A percentile compares a stretch with the other conserved stretches of the same genome.
Conservation (phyloP, 1,140 invertebrate species). For the Medauroidea extradentata region DNA sequence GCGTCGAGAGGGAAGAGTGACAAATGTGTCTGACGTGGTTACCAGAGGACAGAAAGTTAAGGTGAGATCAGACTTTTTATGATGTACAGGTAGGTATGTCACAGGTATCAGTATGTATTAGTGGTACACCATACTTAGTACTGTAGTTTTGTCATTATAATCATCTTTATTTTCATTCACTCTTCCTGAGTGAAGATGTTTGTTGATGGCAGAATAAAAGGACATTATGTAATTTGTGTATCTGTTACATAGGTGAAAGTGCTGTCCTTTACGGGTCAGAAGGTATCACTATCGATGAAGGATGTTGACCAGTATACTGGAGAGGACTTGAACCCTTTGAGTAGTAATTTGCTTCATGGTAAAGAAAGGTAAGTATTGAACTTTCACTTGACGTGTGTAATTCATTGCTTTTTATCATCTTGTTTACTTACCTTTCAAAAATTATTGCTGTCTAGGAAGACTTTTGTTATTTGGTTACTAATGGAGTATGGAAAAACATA, state of each 20-base stretch:
- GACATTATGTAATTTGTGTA: background rate
- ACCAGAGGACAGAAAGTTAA: constrained; percentile 87
- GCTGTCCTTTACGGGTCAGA: constrained; percentile 84
- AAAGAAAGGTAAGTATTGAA: constrained; percentile 23
- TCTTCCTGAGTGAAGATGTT: background rate
- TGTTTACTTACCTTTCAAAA: too few species aligned
- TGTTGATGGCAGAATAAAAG: too few species aligned
- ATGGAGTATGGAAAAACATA: too few species aligned
- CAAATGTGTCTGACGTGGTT: constrained; percentile 92
- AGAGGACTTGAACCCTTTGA: constrained; percentile 87
- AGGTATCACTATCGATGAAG: constrained; percentile 96
- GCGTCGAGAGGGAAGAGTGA: constrained; percentile 87
- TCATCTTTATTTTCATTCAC: background rate
- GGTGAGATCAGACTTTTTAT: constrained; percentile 43
- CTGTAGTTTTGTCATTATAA: too few species aligned
- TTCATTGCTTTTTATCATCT: too few species aligned
- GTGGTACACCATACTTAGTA: too few species aligned
- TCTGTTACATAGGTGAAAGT: constrained; percentile 90
- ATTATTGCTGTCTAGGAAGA: too few species aligned
- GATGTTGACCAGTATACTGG: constrained; percentile 96
- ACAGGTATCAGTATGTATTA: background rate
- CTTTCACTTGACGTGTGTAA: too few species aligned
- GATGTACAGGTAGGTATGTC: background rate
- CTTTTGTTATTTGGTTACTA: too few species aligned
- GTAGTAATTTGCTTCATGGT: constrained; percentile 28